Base-by-base conservation (phyloP, 2,113 vertebrate species). In the Mesitornis unicolor region DNA sequence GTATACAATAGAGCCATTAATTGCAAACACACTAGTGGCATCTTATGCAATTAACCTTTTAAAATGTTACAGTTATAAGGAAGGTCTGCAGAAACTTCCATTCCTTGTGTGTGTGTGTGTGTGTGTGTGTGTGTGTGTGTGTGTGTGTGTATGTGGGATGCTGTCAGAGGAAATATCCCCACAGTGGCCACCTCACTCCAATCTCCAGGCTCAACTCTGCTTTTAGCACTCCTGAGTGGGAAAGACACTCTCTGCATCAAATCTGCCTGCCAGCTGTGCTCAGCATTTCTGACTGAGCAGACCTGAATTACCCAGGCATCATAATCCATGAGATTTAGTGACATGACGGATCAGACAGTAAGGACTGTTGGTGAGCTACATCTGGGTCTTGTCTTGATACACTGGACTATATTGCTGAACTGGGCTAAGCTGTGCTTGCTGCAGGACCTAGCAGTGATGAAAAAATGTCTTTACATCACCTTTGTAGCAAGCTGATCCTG, bases 261-360 rank as follows among this genome's bases (percentile, higher is more conserved):
- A 86, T 78, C 83, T 84, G 53, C 69, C 74, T 40, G 80, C 84
- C 88, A 96, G 80, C 73, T 93, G 90, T 29, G 40, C 68, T 96
- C 82, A 86, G 87, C 47, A 60, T 63, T 91, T 89, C 73, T 89
- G 76, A 88, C 14, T 60, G 67, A 85, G 45, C 67, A 94, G 54
- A 81, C 38, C 45, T 11, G 84, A 88, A 93, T 94, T 96, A 93
- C 40, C 57, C 53, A 78, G 35, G 17, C 56, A 57, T 35, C 1
- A 0, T 89, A 95, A 95, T 92, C 95, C 80, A 36, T 6, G 31
- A 73, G 85, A 92, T 74, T 92, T 70, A 90, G 56, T 57, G 71
- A 93, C 90, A 87, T 36, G 76, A 89, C 24, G 45, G 76, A 90
- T 43, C 5, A 3, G 56, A 86, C 25, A 71, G 59, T 59, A 90